These are phyloP conservation scores for Philotrypesis tridentata DNA, from an alignment of 1,140 invertebrate species.

Conservation along the genomic window DNA sequence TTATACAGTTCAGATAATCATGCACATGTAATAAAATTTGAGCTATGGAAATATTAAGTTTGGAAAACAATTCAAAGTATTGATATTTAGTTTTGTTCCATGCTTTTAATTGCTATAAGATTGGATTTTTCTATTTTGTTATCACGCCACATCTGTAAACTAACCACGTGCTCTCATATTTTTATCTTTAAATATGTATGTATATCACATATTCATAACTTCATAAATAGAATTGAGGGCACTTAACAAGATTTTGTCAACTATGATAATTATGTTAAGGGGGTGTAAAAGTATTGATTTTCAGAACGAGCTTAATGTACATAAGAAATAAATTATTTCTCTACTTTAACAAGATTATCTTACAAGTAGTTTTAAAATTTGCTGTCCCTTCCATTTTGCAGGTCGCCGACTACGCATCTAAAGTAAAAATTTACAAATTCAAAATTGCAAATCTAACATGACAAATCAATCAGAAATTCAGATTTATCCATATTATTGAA, in stretches of 20 bases:
- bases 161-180: background rate
- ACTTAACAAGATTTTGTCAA: constrained; percentile 8
- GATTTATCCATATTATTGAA: constrained; percentile 5
- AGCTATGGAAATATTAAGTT: background rate
- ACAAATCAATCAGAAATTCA: constrained; percentile 5
- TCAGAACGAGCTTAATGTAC: background rate
- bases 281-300: constrained; percentile 38
- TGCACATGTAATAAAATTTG: background rate
- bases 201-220: no score
- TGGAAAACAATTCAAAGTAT: background rate
- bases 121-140: background rate
- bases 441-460: constrained; percentile 31
- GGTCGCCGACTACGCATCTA: constrained; percentile 47
- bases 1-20: background rate
- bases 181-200: background rate
- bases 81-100: background rate
- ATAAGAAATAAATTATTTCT: constrained; percentile 43
- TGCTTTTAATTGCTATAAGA: background rate
- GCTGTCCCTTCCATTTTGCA: constrained; percentile 48
- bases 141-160: background rate
- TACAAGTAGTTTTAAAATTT: constrained; percentile 49
- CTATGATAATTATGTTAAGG: constrained; percentile 17
- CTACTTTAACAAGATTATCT: constrained; percentile 48
- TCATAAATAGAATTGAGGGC: background rate
- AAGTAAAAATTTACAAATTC: constrained; percentile 48